These are phyloP conservation scores for Aplodontia rufa DNA, from an alignment of 2,113 vertebrate species.

Conservation along the genomic window DNA sequence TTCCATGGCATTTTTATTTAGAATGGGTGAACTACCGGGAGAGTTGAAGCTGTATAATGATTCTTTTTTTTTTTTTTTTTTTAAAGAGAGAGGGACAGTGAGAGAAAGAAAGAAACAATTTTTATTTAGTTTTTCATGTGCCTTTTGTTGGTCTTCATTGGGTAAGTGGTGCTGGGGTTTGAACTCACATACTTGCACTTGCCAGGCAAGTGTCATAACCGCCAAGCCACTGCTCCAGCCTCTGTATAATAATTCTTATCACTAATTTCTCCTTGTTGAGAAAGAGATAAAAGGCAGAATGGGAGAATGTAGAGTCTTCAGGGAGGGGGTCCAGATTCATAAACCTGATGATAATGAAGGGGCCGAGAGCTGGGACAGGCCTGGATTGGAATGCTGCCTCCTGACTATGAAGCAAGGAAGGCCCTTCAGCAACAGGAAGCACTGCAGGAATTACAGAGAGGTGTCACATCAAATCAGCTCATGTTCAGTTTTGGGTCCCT, in stretches of 20 bases:
- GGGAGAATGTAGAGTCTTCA: no score
- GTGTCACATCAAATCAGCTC: background rate
- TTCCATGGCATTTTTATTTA: background rate
- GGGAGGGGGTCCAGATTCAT: background rate
- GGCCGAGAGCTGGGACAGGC: background rate
- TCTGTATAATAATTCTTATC: no score
- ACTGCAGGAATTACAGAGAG: background rate
- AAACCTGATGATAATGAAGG: background rate
- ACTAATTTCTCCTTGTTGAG: background rate
- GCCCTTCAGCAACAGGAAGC: rapidly evolving
- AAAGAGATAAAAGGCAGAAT: background rate
- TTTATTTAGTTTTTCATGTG: no score
- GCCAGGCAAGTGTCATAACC: no score
- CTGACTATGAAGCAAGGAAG: background rate
- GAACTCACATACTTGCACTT: no score
- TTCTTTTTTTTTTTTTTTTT: no score
- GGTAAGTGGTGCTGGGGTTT: no score
- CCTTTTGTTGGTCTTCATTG: no score
- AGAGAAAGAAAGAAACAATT: no score
- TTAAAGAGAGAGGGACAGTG: no score
- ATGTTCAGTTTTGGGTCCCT: background rate
- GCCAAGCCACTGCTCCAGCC: no score
- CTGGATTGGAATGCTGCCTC: rapidly evolving
- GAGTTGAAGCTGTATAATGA: background rate
- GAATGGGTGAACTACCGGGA: background rate